Evolutionary conservation across 1,140 invertebrate species (phyloP), one percentile per base, ranked within the genome.

Genomic region (Spodoptera litura): DNA sequence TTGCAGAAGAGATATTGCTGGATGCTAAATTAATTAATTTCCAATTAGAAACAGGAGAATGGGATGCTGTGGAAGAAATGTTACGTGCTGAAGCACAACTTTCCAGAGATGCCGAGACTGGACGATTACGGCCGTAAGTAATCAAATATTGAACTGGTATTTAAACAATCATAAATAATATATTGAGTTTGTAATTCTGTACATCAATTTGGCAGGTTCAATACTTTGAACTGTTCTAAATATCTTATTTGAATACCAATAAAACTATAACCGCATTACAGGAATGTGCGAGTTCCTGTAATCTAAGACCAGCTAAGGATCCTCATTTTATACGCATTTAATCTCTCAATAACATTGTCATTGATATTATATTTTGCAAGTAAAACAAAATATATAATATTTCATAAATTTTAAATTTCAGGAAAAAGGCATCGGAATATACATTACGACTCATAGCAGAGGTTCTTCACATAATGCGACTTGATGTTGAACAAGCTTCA

Each of bases 381-480:
- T 31, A 31, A 31, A 5, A 31, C 3, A 31, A 31, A 31, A 2
- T 2, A 31, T 44, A 44, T 6, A 1, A 44, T 2, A 6, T 44
- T 44, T 38, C 6, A 44, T 44, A 44, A 44, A 4, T 44, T 71
- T 78, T 71, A 78, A 44, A 56, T 80, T 93, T 89, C 87, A 95
- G 94, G 15, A 95, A 95, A 88, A 95, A 95, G 85, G 94, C 94
- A 13, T 95, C 94, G 56, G 94, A 95, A 82, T 95, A 95, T 78
- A 95, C 94, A 9, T 85, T 95, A 62, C 86, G 94, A 10, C 88
- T 95, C 1, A 95, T 95, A 74, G 94, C 93, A 27, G 94, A 95
- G 91, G 93, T 95, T 13, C 80, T 95, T 13, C 94, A 95, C 64
- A 94, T 95, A 61, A 95, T 95, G 94, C 83, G 91, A 51, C 73